Evolutionary conservation across 30 jellyfish, hydroid and myxozoan species (phyloP).

Genomic region (Catostylus mosaicus): DNA sequence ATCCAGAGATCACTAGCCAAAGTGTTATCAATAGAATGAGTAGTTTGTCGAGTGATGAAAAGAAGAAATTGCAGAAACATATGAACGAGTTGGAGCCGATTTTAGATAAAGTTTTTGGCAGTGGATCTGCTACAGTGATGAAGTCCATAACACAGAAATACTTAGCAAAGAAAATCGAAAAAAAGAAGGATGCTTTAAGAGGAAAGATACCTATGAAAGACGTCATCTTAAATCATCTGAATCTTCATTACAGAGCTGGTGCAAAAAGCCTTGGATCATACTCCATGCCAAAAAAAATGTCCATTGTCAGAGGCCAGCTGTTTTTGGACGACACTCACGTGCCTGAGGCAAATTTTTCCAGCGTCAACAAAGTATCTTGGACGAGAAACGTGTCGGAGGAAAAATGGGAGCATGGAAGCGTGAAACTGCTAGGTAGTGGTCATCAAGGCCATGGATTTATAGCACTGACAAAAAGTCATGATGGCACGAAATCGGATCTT

Average conservation of each 20-base stretch:
- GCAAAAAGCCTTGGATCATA: conserved; percentile 11
- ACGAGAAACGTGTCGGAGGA: conserved; percentile 48
- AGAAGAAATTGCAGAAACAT: conserved; percentile 26
- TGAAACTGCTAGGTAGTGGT: conserved; percentile 22
- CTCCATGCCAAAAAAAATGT: conserved; percentile 50
- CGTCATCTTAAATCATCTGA: conserved; percentile 4
- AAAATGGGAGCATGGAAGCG: conserved; percentile 69
- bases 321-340: conserved; percentile 42
- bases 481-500: conserved; percentile 42
- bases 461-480: conserved; percentile 27
- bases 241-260: conserved; percentile 41
- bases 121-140: conserved; percentile 51
- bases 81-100: conserved; percentile 41
- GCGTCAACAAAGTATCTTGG: conserved; percentile 46
- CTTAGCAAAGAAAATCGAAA: background rate
- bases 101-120: conserved; percentile 37
- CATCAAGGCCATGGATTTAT: conserved; percentile 55
- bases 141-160: conserved; percentile 36
- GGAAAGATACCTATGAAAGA: conserved; percentile 21
- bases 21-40: conserved; percentile 35
- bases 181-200: background rate
- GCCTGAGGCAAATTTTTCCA: background rate
- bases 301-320: conserved; percentile 52
- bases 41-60: conserved; percentile 27
- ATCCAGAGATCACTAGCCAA: conserved; percentile 54